Conservation (phyloP, 2,113 vertebrate genomes). For the Dryoscopus gambensis region DNA sequence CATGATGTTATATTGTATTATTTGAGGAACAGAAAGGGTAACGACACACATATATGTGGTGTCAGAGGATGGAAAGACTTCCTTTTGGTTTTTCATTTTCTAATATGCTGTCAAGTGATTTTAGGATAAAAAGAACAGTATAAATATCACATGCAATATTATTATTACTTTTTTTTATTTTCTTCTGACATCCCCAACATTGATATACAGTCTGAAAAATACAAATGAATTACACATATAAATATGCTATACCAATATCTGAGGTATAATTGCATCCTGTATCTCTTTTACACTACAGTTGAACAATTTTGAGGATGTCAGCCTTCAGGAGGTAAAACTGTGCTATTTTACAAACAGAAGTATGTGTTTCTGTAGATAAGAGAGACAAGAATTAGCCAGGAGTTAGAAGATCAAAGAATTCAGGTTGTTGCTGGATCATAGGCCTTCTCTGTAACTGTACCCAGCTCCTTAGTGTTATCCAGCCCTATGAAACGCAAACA, state of each 20-base stretch:
- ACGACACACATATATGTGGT: background rate
- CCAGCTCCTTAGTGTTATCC: background rate
- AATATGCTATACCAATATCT: background rate
- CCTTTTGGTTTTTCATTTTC: background rate
- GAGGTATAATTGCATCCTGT: background rate
- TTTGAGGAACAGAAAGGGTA: background rate
- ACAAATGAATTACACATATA: background rate
- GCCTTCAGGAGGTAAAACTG: background rate
- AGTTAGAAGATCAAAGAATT: background rate
- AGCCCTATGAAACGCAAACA: background rate
- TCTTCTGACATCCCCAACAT: background rate
- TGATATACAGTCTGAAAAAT: background rate
- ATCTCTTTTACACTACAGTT: background rate
- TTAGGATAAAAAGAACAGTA: background rate
- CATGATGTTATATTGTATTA: background rate
- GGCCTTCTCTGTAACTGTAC: background rate
- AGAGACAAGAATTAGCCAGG: background rate
- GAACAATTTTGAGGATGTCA: background rate
- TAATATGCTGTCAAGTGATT: background rate
- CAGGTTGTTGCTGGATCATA: background rate
- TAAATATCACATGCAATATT: background rate
- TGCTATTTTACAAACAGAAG: background rate
- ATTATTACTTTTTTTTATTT: background rate
- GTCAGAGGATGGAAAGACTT: background rate
- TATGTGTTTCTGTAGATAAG: background rate